phyloP scores from a whole-genome alignment of 2,888 invertebrate genomes.

The Tetrapedia diversipes region DNA sequence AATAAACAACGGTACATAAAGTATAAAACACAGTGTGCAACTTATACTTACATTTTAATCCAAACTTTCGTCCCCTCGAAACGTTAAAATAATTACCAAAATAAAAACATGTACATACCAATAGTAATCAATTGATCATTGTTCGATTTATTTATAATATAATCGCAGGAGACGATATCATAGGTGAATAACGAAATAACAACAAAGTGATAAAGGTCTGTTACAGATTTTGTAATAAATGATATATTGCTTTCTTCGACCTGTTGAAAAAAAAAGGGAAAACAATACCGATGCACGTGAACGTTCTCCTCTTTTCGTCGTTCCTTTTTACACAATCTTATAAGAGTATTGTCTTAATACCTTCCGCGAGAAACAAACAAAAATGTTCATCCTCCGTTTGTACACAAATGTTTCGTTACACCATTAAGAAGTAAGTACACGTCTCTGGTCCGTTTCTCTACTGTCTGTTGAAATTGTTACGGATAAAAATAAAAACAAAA shows the following conservation, averaged over 20 bases:
- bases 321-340: conserved; percentile 23
- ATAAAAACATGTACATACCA: no score
- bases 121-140: background rate
- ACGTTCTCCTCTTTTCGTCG: no score
- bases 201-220: conserved; percentile 2
- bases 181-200: conserved; percentile 22
- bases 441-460: conserved; percentile 36
- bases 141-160: background rate
- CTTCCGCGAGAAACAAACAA: no score
- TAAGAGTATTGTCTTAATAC: conserved; percentile 48
- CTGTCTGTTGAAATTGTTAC: conserved; percentile 31
- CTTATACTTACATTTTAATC: conserved; percentile 25
- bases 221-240: conserved; percentile 32
- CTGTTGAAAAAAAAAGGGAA: conserved; percentile 10
- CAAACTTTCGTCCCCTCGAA: background rate
- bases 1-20: conserved; percentile 29
- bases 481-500: background rate
- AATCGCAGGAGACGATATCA: background rate
- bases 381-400: conserved; percentile 28
- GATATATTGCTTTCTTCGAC: conserved; percentile 10
- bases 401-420: conserved; percentile 12
- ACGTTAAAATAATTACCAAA: background rate
- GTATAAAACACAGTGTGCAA: background rate
- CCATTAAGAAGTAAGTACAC: conserved; percentile 27
- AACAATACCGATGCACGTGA: conserved; percentile 11